Evolutionary conservation across 2,797 vertebrate species (phyloP).

Genomic region (Oryzias dopingdopingensis): DNA sequence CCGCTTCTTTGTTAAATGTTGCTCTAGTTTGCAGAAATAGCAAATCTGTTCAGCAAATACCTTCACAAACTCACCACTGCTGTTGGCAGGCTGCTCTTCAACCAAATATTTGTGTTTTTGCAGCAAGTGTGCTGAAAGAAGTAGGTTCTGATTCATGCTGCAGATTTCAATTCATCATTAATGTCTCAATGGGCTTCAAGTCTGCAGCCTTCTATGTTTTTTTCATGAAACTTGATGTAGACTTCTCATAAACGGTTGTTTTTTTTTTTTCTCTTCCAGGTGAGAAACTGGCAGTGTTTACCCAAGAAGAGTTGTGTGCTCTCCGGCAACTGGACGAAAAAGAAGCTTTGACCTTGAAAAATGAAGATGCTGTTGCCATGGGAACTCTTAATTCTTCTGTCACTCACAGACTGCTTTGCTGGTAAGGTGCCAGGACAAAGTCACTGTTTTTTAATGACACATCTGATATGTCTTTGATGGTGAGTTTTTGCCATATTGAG

Average conservation of each 20-base stretch:
- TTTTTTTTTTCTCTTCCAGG: slow-evolving; percentile 64
- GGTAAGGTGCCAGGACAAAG: slow-evolving; percentile 81
- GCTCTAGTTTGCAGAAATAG: no score
- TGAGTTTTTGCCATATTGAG: slow-evolving; percentile 24
- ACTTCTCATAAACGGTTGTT: slow-evolving; percentile 39
- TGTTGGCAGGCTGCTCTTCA: no score
- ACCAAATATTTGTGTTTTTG: slow-evolving; percentile 3
- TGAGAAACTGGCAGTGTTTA: slow-evolving; percentile 60
- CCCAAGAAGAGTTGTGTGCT: slow-evolving; percentile 68
- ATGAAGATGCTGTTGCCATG: slow-evolving; percentile 93
- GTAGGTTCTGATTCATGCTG: slow-evolving; percentile 46
- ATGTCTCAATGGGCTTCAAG: slow-evolving; percentile 61
- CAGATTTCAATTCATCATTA: slow-evolving; percentile 67
- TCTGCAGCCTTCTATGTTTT: slow-evolving; percentile 29
- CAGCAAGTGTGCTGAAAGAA: slow-evolving; percentile 58
- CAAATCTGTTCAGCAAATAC: no score
- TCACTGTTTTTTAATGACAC: slow-evolving; percentile 75
- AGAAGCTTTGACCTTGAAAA: slow-evolving; percentile 88
- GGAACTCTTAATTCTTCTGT: slow-evolving; percentile 92
- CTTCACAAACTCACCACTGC: no score
- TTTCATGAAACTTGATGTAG: slow-evolving; percentile 17
- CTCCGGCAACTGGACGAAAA: slow-evolving; percentile 72
- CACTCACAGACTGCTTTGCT: slow-evolving; percentile 85
- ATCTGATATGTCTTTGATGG: slow-evolving; percentile 73
- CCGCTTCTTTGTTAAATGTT: no score